phyloP scores from a whole-genome alignment of 2,113 vertebrate species.

The Benthochromis sp. region DNA sequence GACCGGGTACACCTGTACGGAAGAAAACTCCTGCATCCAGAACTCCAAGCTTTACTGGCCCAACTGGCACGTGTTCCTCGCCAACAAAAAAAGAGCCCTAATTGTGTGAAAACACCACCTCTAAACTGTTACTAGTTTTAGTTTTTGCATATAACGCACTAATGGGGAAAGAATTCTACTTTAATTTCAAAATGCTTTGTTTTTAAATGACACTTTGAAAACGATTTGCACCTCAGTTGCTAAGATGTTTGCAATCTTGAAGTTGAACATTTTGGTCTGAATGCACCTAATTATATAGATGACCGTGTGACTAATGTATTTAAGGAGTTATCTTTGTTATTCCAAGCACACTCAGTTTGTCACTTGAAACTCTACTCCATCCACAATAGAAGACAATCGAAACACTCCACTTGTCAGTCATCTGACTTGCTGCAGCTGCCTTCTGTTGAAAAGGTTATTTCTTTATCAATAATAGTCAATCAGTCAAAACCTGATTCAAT shows the following conservation, averaged over 20 bases:
- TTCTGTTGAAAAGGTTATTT: neutral
- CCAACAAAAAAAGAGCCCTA: conserved; percentile 33
- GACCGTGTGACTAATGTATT: neutral
- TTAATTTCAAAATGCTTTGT: neutral
- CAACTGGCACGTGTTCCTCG: conserved; percentile 21
- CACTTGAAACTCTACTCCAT: neutral
- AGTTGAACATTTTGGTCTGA: neutral
- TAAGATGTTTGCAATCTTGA: neutral
- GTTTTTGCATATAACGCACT: neutral
- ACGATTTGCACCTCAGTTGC: neutral
- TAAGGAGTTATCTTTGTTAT: neutral
- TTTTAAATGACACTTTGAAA: neutral
- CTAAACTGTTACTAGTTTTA: neutral
- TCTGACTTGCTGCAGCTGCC: neutral
- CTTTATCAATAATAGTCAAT: neutral
- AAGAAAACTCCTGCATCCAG: neutral
- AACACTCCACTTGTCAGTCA: neutral
- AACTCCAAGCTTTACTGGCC: conserved; percentile 6
- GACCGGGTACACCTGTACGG: conserved; percentile 4
- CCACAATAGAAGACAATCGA: neutral
- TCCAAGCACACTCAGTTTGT: neutral
- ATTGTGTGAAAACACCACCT: neutral
- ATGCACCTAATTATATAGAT: neutral
- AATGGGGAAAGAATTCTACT: neutral
- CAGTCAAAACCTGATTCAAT: neutral